Conservation (phyloP, 2,797 vertebrate species). For the Anguilla pacifica region DNA sequence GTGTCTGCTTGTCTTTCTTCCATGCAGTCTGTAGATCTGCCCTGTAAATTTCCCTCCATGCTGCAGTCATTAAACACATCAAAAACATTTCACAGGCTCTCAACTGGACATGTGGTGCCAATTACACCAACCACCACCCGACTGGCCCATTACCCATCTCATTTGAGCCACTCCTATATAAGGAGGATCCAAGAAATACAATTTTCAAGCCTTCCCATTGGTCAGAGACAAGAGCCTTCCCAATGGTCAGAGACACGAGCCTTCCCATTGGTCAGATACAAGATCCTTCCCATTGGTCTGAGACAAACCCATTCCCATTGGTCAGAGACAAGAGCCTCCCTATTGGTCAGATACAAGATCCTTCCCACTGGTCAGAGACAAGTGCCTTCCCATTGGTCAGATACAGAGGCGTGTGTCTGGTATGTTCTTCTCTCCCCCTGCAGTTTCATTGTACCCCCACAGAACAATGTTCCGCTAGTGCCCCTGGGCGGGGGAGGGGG, state of each 20-base stretch:
- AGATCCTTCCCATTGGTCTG: background rate
- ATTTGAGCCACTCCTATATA: slow-evolving; percentile 26
- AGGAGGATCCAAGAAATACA: background rate
- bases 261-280: no score
- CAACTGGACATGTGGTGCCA: slow-evolving; percentile 36
- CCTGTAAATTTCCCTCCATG: background rate
- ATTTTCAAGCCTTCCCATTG: background rate
- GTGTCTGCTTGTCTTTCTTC: background rate
- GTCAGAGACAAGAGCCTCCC: no score
- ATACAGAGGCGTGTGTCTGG: background rate
- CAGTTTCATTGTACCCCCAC: background rate
- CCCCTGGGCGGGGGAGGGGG: background rate
- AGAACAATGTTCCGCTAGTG: background rate
- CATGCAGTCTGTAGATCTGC: slow-evolving; percentile 35
- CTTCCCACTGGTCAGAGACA: background rate
- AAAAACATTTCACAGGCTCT: slow-evolving; percentile 23
- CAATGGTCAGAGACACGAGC: no score
- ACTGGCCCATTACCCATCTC: slow-evolving; percentile 33
- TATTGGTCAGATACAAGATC: background rate
- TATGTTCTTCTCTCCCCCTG: background rate
- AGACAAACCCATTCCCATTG: background rate
- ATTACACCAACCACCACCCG: slow-evolving; percentile 39
- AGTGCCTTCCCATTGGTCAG: background rate
- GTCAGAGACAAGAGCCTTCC: no score
- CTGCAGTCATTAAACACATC: slow-evolving; percentile 27